A percentile compares a stretch with the other conserved stretches of the same genome.
phyloP scores from a whole-genome alignment of 2,113 vertebrate genomes.

The Apeltes quadracus region DNA sequence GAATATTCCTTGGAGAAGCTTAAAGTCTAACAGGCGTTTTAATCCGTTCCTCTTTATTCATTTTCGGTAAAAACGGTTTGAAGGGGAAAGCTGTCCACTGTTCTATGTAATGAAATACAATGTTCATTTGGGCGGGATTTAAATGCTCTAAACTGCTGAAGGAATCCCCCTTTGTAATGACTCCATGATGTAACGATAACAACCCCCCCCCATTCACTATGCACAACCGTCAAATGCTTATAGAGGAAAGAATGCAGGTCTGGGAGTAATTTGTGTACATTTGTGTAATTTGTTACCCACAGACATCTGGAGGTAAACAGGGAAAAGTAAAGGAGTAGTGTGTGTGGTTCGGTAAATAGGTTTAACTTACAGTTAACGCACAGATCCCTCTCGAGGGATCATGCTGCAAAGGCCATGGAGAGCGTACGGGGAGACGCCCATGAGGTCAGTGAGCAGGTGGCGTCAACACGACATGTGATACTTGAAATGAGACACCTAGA shows the following conservation, averaged over 20 bases:
- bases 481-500: constrained; percentile 5
- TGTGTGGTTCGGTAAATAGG: background rate
- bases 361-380: background rate
- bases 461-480: background rate
- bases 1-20: constrained; percentile 13
- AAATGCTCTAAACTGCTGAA: background rate
- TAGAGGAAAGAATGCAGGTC: constrained; percentile 28
- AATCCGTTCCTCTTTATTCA: constrained; percentile 16
- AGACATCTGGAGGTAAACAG: background rate
- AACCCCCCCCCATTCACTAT: background rate
- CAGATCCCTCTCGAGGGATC: background rate
- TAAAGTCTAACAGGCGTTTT: constrained; percentile 15
- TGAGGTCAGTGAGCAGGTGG: background rate
- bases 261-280: constrained; percentile 46
- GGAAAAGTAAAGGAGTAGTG: background rate
- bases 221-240: background rate
- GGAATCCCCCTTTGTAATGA: background rate
- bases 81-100: background rate
- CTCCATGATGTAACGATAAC: background rate
- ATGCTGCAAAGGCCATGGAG: background rate
- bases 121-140: background rate
- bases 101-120: background rate
- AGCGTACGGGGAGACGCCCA: constrained; percentile 6
- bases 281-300: too few species aligned
- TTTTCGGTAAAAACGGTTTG: constrained; percentile 30